A percentile compares a stretch with the other conserved stretches of the same genome.
Conservation (phyloP, 2,113 vertebrate species). For the Glareola pratincola region DNA sequence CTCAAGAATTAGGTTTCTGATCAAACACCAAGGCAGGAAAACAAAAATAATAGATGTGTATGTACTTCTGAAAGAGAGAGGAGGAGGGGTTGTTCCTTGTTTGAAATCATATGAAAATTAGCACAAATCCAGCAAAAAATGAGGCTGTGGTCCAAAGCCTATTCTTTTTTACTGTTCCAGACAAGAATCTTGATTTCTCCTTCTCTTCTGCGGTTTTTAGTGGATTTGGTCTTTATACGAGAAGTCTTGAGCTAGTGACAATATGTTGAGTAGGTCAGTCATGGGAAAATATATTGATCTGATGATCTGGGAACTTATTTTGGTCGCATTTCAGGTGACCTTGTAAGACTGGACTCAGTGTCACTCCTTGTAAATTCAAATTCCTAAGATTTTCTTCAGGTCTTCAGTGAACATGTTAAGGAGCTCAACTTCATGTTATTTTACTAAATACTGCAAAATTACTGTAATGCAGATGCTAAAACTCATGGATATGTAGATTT, state of each 20-base stretch:
- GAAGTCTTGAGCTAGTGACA: neutral
- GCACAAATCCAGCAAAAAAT: neutral
- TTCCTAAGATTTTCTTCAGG: neutral
- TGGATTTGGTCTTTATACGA: neutral
- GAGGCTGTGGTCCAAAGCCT: neutral
- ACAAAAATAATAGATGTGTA: no score
- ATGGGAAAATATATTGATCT: neutral
- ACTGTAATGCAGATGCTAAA: neutral
- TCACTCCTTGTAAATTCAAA: neutral
- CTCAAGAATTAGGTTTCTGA: neutral
- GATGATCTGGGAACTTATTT: neutral
- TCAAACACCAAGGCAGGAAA: neutral
- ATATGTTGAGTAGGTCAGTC: neutral
- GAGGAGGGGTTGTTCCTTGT: neutral
- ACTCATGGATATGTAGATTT: neutral
- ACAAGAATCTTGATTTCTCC: neutral
- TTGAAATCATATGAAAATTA: neutral
- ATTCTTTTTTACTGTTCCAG: neutral
- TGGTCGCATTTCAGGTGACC: neutral
- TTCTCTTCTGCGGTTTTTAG: neutral
- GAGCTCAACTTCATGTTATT: neutral
- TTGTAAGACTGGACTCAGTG: neutral
- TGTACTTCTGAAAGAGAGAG: neutral
- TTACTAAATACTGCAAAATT: neutral
- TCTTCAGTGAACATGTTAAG: neutral